These are phyloP conservation scores for Sciurus vulgaris DNA, from an alignment of 2,797 vertebrate species.

Conservation along the genomic window DNA sequence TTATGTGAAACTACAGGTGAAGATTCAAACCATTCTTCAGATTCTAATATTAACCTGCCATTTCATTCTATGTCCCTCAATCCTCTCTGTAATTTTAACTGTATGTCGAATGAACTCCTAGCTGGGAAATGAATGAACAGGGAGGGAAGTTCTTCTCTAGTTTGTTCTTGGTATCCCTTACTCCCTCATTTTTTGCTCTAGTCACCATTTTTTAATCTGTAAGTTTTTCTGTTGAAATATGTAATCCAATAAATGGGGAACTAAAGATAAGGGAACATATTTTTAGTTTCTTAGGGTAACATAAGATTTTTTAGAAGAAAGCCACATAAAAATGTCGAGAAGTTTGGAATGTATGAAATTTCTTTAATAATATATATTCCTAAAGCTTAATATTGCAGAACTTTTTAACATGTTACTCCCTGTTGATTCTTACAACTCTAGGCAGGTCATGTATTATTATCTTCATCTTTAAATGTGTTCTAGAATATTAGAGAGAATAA, in stretches of 20 bases:
- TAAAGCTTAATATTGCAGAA: conserved; percentile 28
- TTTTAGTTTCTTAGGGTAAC: conserved; percentile 14
- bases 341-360: conserved; percentile 42
- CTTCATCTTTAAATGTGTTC: neutral
- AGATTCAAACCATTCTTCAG: conserved; percentile 49
- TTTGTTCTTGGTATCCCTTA: conserved; percentile 43
- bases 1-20: conserved; percentile 61
- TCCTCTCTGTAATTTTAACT: neutral
- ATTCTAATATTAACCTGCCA: conserved; percentile 1
- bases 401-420: neutral
- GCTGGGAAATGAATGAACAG: neutral
- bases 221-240: conserved; percentile 45
- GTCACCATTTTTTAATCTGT: conserved; percentile 40
- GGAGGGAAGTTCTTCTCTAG: conserved; percentile 56
- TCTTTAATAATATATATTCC: conserved; percentile 13
- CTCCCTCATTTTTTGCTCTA: conserved; percentile 67
- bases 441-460: neutral
- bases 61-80: neutral
- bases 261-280: neutral
- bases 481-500: conserved; percentile 13
- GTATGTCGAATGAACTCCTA: neutral
- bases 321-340: conserved; percentile 57
- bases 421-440: conserved; percentile 6
- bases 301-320: conserved; percentile 48
- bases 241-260: conserved; percentile 11